These are phyloP conservation scores for Leucoraja erinaceus DNA, from an alignment of 2,113 vertebrate genomes.

Conservation along the genomic window DNA sequence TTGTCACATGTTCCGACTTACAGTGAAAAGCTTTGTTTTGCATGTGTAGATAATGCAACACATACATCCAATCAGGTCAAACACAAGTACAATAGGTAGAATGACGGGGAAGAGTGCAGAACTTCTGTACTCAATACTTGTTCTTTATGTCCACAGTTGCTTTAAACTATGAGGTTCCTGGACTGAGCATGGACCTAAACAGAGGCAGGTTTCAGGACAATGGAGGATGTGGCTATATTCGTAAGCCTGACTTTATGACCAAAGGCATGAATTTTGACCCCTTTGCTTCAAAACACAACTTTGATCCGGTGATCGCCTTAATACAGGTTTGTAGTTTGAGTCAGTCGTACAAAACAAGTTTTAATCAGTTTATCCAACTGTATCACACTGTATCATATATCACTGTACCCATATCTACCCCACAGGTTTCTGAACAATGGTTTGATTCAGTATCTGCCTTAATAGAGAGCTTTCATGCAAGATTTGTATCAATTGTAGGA, in stretches of 20 bases:
- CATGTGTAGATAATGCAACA: no score
- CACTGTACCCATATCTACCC: conserved; percentile 51
- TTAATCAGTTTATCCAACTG: no score
- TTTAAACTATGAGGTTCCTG: conserved; percentile 76
- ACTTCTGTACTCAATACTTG: no score
- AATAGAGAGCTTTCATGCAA: conserved; percentile 50
- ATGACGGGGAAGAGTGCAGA: no score
- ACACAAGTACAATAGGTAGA: no score
- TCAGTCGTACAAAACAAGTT: no score
- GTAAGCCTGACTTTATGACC: conserved; percentile 69
- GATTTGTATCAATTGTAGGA: not conserved
- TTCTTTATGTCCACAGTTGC: conserved; percentile 60
- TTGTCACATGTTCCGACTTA: no score
- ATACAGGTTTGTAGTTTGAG: conserved; percentile 49
- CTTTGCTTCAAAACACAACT: conserved; percentile 35
- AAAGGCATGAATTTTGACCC: conserved; percentile 54
- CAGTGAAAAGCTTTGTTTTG: no score
- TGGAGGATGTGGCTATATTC: conserved; percentile 71
- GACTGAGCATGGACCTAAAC: conserved; percentile 72
- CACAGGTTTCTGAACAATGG: conserved; percentile 43
- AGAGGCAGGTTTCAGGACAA: conserved; percentile 80
- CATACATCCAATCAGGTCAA: no score
- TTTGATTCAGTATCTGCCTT: conserved; percentile 54
- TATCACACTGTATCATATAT: no score
- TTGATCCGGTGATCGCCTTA: conserved; percentile 54